Base-by-base conservation (phyloP, 1,140 invertebrate species). In the Brachionus asplanchnoidis region DNA sequence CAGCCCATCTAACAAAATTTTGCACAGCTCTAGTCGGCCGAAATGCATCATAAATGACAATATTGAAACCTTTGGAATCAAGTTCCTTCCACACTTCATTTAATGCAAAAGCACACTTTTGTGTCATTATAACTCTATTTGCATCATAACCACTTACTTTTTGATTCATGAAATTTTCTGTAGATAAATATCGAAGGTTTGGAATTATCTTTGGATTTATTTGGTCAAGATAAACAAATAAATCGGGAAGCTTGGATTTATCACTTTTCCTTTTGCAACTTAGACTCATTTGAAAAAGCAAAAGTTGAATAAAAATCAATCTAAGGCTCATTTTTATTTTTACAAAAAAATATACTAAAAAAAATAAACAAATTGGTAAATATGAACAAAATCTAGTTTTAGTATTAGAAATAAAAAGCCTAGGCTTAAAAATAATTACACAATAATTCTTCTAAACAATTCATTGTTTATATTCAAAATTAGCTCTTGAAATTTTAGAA, bases 1-100 rank as follows among this genome's bases (percentile, higher is more conserved):
- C 68, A 73, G 26, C 32, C 68, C 68, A 73, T 73, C 8, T 36
- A 14, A 73, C 32, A 73, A 73, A 73, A 73, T 73, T 28, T 32
- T 36, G 26, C 11, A 73, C 68, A 73, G 26, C 32, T 73, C 32
- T 73, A 36, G 26, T 3, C 8, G 68, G 68, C 3, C 68, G 68
- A 36, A 32, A 73, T 32, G 26, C 32, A 8, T 73, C 68, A 73
- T 73, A 73, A 36, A 73, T 73, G 17, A 73, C 68, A 17, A 73
- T n/a, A 14, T 73, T 36, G 36, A 32, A 73, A 32, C 68, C 68
- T 36, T 40, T 73, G 0, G 26, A 28, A 32, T 73, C 36, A n/a
- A 36, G n/a, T 36, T 73, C 68, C 36, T 73, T 73, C 28, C 11
- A 36, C 3, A 12, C 26, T 14, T 73, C 28, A 32, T 73, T 28